Percentiles rank a stretch among this genome's conserved stretches.
These are phyloP conservation scores for Xenops minutus DNA, from an alignment of 2,797 vertebrate species.

Conservation along the genomic window DNA sequence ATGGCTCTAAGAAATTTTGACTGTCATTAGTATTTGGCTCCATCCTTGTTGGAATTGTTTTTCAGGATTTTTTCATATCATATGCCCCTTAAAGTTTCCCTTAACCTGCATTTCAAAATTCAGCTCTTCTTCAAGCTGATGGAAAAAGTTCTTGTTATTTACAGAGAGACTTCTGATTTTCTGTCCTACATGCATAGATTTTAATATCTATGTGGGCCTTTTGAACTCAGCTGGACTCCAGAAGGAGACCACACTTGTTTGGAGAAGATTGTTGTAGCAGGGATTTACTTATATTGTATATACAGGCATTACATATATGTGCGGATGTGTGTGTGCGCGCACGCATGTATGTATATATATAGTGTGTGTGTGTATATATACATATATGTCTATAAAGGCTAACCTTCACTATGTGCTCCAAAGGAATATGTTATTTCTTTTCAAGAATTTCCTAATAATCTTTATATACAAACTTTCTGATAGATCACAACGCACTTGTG, in stretches of 20 bases:
- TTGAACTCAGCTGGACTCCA: not conserved
- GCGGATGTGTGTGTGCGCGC: no score
- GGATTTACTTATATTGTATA: not conserved
- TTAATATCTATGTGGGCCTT: not conserved
- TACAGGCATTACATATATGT: not conserved
- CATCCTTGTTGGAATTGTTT: not conserved
- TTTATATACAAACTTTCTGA: not conserved
- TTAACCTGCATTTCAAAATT: not conserved
- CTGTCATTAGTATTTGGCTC: not conserved
- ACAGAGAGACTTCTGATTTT: not conserved
- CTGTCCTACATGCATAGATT: not conserved
- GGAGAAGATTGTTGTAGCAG: not conserved
- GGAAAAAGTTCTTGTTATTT: not conserved
- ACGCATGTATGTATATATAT: not conserved
- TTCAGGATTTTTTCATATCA: not conserved
- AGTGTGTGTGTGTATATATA: not conserved
- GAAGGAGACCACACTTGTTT: not conserved
- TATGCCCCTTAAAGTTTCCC: not conserved
- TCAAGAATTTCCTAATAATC: not conserved
- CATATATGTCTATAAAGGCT: not conserved
- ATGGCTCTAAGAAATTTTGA: slow-evolving; percentile 20
- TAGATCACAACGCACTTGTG: not conserved
- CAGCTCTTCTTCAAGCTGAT: not conserved
- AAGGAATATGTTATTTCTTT: not conserved
- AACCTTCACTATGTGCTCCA: not conserved